Conservation (phyloP, 2,888 invertebrate genomes). For the Ctena decussata region DNA sequence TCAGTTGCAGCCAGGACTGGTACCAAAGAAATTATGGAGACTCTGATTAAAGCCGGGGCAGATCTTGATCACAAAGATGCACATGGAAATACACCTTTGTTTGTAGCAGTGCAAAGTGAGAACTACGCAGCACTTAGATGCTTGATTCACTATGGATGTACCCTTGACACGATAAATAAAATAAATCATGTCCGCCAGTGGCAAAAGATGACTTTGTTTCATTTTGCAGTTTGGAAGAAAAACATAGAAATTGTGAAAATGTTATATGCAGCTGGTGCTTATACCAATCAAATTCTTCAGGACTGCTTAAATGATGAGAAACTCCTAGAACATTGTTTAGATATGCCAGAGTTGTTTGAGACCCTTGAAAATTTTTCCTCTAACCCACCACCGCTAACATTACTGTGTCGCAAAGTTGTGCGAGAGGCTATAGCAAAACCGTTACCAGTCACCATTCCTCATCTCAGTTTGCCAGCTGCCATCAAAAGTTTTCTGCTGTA, state of each 20-base stretch:
- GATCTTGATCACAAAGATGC: constrained; percentile 56
- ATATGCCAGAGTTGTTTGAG: constrained; percentile 37
- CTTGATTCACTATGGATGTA: constrained; percentile 49
- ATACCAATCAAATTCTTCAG: constrained; percentile 34
- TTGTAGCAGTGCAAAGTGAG: constrained; percentile 49
- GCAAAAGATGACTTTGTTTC: constrained; percentile 43
- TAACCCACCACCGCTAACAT: constrained; percentile 35
- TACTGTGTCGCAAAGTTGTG: constrained; percentile 35
- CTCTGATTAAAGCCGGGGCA: constrained; percentile 50
- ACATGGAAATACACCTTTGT: constrained; percentile 54
- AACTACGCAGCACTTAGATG: constrained; percentile 57
- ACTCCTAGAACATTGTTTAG: constrained; percentile 34
- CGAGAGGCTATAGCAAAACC: constrained; percentile 26
- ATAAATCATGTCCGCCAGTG: constrained; percentile 24
- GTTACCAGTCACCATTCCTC: constrained; percentile 28
- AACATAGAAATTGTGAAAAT: constrained; percentile 53
- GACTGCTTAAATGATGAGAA: constrained; percentile 26
- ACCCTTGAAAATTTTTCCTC: constrained; percentile 26
- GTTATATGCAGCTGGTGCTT: constrained; percentile 54
- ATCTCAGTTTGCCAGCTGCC: constrained; percentile 39
- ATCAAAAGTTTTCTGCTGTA: constrained; percentile 51
- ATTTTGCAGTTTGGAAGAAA: constrained; percentile 42
- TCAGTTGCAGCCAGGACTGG: constrained; percentile 57
- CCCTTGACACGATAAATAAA: constrained; percentile 37
- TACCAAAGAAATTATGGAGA: constrained; percentile 36